Evolutionary conservation across 2,113 vertebrate species (phyloP), one percentile per base, ranked within the genome.

Genomic region (Callipepla californica): DNA sequence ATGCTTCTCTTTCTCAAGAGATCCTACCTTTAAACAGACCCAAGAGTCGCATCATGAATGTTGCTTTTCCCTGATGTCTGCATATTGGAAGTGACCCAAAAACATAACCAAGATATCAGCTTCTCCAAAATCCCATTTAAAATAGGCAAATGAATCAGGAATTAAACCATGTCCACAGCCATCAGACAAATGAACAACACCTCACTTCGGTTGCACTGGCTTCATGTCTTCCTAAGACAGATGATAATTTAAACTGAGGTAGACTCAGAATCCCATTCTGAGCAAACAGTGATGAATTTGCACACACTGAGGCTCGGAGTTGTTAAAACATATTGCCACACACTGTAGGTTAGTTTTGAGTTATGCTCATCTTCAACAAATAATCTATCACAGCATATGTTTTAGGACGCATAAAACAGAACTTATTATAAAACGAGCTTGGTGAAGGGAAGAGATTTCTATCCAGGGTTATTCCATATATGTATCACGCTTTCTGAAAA

Each of bases 191-290:
- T 75, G 51, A 95, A 67, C 57, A 84, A 50, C 48, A 72, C 58
- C 26, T 74, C 45, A 23, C 73, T 68, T 63, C 38, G 75, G 70
- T 4, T 8, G 1, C 61, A 78, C 51, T 86, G 83, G 73, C 92
- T 88, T 86, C 75, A 84, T 65, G 57, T 74, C 73, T 44, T 90
- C 80, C 36, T 51, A 44, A 90, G 1, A 67, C 66, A 86, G 66
- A 89, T 79, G 57, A 93, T 61, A 91, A 81, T 28, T 48, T 57
- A 93, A 92, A 91, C 0, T 79, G 62, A 92, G 62, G 53, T 66
- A 87, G 66, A 81, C 62, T 72, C 44, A 44, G 76, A 83, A 62
- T 48, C 32, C 78, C 65, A 40, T 72, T 78, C 58, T n/a, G 44
- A 81, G 77, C 48, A 84, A 82, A 87, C 25, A 84, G 23, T 13